Conservation (phyloP, 2,113 vertebrate genomes). For the Echinops telfairi region DNA sequence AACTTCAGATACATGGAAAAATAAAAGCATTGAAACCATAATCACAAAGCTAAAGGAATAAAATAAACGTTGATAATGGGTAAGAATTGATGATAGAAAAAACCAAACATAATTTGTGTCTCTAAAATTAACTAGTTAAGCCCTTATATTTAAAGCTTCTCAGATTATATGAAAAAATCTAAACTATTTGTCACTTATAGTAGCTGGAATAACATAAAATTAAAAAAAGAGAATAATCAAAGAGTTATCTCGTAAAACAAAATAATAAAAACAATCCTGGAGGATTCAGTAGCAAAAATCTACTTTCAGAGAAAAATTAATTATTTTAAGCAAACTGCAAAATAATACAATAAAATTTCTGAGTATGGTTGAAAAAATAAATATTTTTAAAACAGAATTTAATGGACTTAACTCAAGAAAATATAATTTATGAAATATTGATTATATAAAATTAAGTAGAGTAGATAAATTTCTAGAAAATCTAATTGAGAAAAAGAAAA, state of each 20-base stretch:
- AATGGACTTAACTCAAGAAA: slow-evolving; percentile 55
- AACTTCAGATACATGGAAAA: slow-evolving; percentile 28
- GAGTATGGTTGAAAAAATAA: slow-evolving; percentile 40
- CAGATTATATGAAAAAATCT: background rate
- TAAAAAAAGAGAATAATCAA: slow-evolving; percentile 52
- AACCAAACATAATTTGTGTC: background rate
- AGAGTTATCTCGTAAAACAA: slow-evolving; percentile 47
- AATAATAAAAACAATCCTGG: slow-evolving; percentile 53
- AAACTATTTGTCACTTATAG: slow-evolving; percentile 18
- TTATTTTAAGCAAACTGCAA: slow-evolving; percentile 42
- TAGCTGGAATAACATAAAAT: slow-evolving; percentile 20
- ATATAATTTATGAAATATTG: background rate
- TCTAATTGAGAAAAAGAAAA: slow-evolving; percentile 40
- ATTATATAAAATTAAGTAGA: slow-evolving; percentile 55
- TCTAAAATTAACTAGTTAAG: slow-evolving; percentile 9
- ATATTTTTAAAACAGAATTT: slow-evolving; percentile 52
- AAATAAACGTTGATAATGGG: slow-evolving; percentile 3
- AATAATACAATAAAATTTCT: slow-evolving; percentile 47
- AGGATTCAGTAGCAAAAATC: slow-evolving; percentile 11
- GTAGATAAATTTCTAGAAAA: slow-evolving; percentile 8
- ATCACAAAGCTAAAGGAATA: slow-evolving; percentile 7
- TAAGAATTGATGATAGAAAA: background rate
- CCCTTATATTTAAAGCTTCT: slow-evolving; percentile 21
- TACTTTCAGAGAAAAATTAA: background rate
- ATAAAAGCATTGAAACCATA: background rate